Percentiles rank a stretch among this genome's conserved stretches.
phyloP scores from a whole-genome alignment of 1,140 invertebrate species.

The Drosophila santomea region DNA sequence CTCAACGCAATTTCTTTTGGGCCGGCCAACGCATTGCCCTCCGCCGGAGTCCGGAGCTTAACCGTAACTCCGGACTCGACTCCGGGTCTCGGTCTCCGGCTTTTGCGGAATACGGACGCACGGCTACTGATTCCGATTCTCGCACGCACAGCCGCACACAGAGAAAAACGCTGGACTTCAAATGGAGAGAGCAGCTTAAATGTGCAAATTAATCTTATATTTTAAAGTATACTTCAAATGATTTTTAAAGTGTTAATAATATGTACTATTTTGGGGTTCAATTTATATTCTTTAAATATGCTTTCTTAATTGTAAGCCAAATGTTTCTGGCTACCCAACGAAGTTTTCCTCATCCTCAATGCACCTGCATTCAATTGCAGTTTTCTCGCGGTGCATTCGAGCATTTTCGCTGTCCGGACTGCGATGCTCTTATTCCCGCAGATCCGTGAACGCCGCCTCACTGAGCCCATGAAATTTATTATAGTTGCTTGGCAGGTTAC shows the following conservation, averaged over 20 bases:
- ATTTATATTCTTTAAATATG: too few relatives aligned
- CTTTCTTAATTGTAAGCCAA: too few relatives aligned
- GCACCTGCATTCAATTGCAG: too few relatives aligned
- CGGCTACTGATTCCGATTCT: slow-evolving; percentile 7
- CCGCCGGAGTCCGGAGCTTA: slow-evolving; percentile 64
- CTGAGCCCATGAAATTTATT: slow-evolving; percentile 73
- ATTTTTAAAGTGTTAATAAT: too few relatives aligned
- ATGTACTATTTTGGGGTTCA: too few relatives aligned
- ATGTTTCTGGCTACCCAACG: too few relatives aligned
- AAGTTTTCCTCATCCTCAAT: too few relatives aligned
- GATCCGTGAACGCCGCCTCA: slow-evolving; percentile 52
- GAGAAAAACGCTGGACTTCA: not conserved
- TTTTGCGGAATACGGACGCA: slow-evolving; percentile 34
- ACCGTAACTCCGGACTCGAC: slow-evolving; percentile 29
- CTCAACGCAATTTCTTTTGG: slow-evolving; percentile 73
- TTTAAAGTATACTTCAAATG: too few relatives aligned
- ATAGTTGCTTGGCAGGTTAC: slow-evolving; percentile 38
- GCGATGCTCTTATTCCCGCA: slow-evolving; percentile 19
- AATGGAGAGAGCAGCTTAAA: not conserved
- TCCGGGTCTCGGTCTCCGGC: slow-evolving; percentile 16
- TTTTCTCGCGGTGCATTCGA: slow-evolving; percentile 12
- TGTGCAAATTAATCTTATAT: too few relatives aligned
- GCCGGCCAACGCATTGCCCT: slow-evolving; percentile 40
- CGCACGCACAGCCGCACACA: slow-evolving; percentile 14
- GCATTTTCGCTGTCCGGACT: slow-evolving; percentile 16